phyloP scores from a whole-genome alignment of 2,797 vertebrate genomes.

The Pristis pectinata region DNA sequence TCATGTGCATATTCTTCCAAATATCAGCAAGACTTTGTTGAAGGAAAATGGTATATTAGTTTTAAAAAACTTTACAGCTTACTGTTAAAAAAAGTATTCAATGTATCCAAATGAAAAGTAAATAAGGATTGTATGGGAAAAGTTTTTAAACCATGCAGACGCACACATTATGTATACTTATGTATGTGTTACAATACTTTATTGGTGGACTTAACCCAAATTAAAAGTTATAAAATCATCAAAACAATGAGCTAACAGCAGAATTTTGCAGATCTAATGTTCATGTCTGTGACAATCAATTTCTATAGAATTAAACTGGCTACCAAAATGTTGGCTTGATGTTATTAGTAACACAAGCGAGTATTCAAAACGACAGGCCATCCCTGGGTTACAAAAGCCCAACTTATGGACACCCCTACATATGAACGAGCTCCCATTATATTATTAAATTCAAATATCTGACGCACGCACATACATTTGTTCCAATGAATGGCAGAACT shows the following conservation, averaged over 20 bases:
- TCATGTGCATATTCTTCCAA: neutral
- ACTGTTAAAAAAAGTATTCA: neutral
- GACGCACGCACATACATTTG: too few relatives aligned
- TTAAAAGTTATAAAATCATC: neutral
- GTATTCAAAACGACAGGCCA: neutral
- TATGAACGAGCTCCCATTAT: too few relatives aligned
- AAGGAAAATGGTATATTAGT: neutral
- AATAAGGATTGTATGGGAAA: neutral
- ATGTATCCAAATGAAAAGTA: neutral
- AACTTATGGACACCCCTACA: too few relatives aligned
- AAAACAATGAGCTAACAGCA: too few relatives aligned
- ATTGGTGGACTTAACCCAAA: neutral
- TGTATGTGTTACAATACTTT: too few relatives aligned
- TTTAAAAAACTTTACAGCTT: neutral
- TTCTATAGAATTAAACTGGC: neutral
- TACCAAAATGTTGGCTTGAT: neutral
- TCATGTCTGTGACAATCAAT: neutral
- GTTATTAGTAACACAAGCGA: neutral
- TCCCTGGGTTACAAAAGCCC: neutral
- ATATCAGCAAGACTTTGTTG: neutral
- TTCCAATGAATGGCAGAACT: too few relatives aligned
- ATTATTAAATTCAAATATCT: too few relatives aligned
- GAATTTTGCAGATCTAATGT: neutral
- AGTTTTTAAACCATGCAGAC: neutral
- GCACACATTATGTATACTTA: neutral